These are phyloP conservation scores for Ips typographus DNA, from an alignment of 1,140 invertebrate genomes.

Conservation along the genomic window DNA sequence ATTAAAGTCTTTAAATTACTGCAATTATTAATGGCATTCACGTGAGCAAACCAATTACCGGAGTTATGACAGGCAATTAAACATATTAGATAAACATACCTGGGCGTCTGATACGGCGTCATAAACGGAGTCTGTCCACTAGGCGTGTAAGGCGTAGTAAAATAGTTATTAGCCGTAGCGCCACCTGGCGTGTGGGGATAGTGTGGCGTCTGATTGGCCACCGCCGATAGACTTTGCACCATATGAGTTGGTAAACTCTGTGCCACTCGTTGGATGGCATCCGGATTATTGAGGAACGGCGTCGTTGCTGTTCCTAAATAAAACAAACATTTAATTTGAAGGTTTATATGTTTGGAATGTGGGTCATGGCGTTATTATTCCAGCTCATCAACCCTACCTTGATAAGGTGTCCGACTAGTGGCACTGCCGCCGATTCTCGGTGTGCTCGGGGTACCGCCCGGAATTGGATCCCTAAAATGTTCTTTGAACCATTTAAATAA, in stretches of 20 bases:
- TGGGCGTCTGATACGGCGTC: constrained; percentile 79
- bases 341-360: too few species aligned
- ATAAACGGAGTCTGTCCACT: constrained; percentile 89
- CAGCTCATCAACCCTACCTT: constrained; percentile 34
- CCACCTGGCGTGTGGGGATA: constrained; percentile 65
- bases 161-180: constrained; percentile 55
- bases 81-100: constrained; percentile 48
- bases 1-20: not conserved
- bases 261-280: constrained; percentile 72
- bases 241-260: constrained; percentile 73
- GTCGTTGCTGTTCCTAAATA: constrained; percentile 35
- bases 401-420: constrained; percentile 66
- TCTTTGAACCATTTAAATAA: constrained; percentile 97
- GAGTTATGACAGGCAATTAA: too few species aligned
- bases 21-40: not conserved
- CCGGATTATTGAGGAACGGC: constrained; percentile 57
- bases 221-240: constrained; percentile 69
- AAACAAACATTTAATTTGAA: not conserved
- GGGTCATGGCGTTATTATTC: not conserved
- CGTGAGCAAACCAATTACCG: too few species aligned
- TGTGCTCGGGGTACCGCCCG: constrained; percentile 72
- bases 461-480: constrained; percentile 90
- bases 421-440: constrained; percentile 56
- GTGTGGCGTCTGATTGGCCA: constrained; percentile 68
- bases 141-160: constrained; percentile 79